These are phyloP conservation scores for Hippocampus barbouri DNA, from an alignment of 2,113 vertebrate species.

Conservation along the genomic window DNA sequence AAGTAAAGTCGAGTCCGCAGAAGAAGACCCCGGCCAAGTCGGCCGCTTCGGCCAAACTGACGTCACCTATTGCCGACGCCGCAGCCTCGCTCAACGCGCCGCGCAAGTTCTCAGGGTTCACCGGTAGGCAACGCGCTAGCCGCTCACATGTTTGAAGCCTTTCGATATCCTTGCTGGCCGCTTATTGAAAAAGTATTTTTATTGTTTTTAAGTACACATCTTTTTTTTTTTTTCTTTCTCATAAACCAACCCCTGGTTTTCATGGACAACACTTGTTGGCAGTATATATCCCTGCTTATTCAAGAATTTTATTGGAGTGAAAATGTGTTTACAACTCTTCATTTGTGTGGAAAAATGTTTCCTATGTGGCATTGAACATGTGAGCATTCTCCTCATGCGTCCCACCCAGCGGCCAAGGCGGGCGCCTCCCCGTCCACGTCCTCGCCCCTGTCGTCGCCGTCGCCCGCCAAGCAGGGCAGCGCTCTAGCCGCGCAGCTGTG, in stretches of 20 bases:
- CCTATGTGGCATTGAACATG: no score
- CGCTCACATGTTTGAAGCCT: neutral
- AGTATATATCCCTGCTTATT: no score
- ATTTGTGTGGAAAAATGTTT: neutral
- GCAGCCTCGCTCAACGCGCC: constrained; percentile 72
- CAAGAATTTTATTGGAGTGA: no score
- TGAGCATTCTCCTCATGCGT: neutral
- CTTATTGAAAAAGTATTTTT: no score
- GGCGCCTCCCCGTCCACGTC: constrained; percentile 62
- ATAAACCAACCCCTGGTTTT: no score
- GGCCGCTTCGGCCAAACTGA: constrained; percentile 74
- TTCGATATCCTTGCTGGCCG: no score
- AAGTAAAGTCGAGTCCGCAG: constrained; percentile 80
- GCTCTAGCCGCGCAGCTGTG: constrained; percentile 75
- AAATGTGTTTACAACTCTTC: no score
- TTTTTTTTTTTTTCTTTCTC: no score
- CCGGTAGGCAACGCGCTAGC: constrained; percentile 67
- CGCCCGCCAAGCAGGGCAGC: constrained; percentile 62
- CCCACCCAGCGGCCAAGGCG: constrained; percentile 66
- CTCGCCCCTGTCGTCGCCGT: constrained; percentile 27
- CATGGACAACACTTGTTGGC: no score
- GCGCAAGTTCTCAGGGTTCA: constrained; percentile 95
- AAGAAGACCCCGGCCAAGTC: constrained; percentile 88
- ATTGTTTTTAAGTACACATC: no score
- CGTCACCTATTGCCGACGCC: constrained; percentile 63